Evolutionary conservation across 1,140 invertebrate species (phyloP).

Genomic region (Caenorhabditis remanei): DNA sequence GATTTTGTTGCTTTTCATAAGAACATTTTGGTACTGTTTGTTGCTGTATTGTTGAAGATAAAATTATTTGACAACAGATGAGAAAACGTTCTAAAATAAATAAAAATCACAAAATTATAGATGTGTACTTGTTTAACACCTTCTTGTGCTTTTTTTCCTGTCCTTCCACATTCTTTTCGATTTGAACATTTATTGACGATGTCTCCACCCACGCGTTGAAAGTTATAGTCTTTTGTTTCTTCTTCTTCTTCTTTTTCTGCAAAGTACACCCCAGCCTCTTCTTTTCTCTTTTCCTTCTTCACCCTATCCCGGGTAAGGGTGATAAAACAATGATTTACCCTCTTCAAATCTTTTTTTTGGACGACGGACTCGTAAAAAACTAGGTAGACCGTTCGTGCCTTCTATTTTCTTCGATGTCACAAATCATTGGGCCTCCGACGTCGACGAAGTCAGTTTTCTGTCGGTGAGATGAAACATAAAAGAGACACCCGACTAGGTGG

Average conservation of each 20-base stretch:
- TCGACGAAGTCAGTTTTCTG: neutral
- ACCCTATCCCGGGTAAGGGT: neutral
- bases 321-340: slow-evolving; percentile 56
- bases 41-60: too few species aligned
- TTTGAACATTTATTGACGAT: slow-evolving; percentile 8
- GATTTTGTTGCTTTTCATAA: too few species aligned
- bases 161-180: neutral
- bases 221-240: slow-evolving; percentile 52
- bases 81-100: too few species aligned
- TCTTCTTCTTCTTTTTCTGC: slow-evolving; percentile 35
- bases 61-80: too few species aligned
- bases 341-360: neutral
- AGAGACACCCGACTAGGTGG: slow-evolving; percentile 35
- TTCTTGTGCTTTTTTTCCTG: too few species aligned
- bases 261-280: slow-evolving; percentile 35
- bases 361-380: slow-evolving; percentile 34
- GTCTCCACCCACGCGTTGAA: slow-evolving; percentile 41
- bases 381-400: slow-evolving; percentile 9
- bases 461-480: slow-evolving; percentile 49
- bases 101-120: too few species aligned
- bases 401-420: slow-evolving; percentile 15
- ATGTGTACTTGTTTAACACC: too few species aligned
- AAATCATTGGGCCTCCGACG: slow-evolving; percentile 28
- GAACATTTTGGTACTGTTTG: too few species aligned
- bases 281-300: neutral